Evolutionary conservation across 2,888 invertebrate genomes (phyloP), one percentile per base, ranked within the genome.

Genomic region (Amphipyra berbera): DNA sequence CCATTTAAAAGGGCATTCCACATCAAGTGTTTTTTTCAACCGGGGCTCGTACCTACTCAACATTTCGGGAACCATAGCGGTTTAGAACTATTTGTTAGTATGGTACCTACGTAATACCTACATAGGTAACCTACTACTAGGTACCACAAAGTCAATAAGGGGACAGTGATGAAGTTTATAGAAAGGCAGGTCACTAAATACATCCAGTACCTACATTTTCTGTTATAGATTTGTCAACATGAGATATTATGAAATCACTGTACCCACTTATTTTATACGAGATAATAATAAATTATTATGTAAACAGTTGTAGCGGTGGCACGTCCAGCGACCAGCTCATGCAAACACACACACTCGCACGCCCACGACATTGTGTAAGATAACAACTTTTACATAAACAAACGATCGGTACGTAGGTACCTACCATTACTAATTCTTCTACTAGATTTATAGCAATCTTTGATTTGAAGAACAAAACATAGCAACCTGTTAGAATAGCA

Each of bases 271-370:
- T 14, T 13, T 13, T 45, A 27, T n/a, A 37, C 35, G 44, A 44
- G 61, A 47, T 61, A 47, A 38, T 14, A 47, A 21, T 48, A n/a
- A n/a, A n/a, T n/a, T n/a, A 46, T 68, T 63, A 62, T 63, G 44
- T 55, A 72, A 61, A 60, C 56, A 64, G 40, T 35, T 42, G 42
- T 35, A 53, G 13, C 12, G 33, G 42, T 45, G 57, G 40, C 41
- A 63, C 53, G 44, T 38, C 46, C 37, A 45, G 27, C 10, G 6
- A 15, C 40, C 21, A 45, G 13, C 45, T 56, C 21, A 42, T 44
- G 15, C 45, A 45, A 35, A n/a, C 40, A 55, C 33, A 15, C 33
- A 37, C n/a, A 45, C n/a, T 44, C 48, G n/a, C n/a, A 30, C 27
- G 12, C 3, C n/a, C n/a, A 48, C 13, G n/a, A 48, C 30, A 38